These are phyloP conservation scores for Leptarthrus brevirostris DNA, from an alignment of 2,888 invertebrate species.

Conservation along the genomic window DNA sequence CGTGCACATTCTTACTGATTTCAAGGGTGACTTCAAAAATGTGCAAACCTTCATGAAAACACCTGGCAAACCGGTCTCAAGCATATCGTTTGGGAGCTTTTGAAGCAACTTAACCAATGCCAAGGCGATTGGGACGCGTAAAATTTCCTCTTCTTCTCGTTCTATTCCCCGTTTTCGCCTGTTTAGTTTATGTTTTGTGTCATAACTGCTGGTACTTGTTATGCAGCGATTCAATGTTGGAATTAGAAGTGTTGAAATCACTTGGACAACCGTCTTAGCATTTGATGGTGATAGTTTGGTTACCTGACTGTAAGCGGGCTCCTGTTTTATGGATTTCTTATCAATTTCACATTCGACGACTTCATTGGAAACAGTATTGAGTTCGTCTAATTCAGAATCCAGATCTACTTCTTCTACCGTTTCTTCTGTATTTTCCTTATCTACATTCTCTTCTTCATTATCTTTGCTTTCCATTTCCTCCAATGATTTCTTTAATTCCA, in stretches of 20 bases:
- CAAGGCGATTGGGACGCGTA: constrained; percentile 90
- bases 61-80: constrained; percentile 83
- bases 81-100: constrained; percentile 80
- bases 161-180: constrained; percentile 75
- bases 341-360: constrained; percentile 62
- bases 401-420: constrained; percentile 50
- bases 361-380: constrained; percentile 54
- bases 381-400: constrained; percentile 64
- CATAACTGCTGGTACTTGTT: constrained; percentile 77
- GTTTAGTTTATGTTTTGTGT: constrained; percentile 82
- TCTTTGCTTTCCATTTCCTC: constrained; percentile 59
- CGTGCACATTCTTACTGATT: constrained; percentile 85
- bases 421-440: constrained; percentile 60
- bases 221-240: constrained; percentile 83
- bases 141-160: constrained; percentile 90
- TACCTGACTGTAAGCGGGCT: constrained; percentile 62
- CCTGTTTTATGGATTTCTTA: constrained; percentile 54
- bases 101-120: constrained; percentile 93
- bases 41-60: constrained; percentile 90
- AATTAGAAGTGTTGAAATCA: constrained; percentile 77
- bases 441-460: constrained; percentile 62
- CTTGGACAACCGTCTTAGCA: constrained; percentile 80
- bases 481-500: constrained; percentile 55
- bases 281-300: constrained; percentile 75
- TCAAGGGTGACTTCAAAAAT: constrained; percentile 88